Conservation (phyloP, 1,140 invertebrate genomes). For the Mercenaria mercenaria region DNA sequence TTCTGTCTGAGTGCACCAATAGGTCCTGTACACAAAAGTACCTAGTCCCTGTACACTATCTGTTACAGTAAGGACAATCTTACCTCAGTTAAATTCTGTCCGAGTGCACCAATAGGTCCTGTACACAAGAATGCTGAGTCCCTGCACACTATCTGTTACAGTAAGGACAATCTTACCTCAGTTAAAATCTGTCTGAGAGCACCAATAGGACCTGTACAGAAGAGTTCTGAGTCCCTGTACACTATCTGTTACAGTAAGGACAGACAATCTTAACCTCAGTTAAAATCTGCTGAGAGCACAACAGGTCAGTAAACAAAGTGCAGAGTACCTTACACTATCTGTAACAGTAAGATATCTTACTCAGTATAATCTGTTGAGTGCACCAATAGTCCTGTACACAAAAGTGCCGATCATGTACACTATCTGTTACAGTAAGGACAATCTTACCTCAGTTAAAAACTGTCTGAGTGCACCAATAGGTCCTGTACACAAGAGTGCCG, state of each 20-base stretch:
- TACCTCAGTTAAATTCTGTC: conserved; percentile 32
- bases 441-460: conserved; percentile 34
- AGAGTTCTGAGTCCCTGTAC: conserved; percentile 35
- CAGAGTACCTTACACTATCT: conserved; percentile 45
- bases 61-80: too few species aligned
- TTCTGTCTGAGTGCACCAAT: too few species aligned
- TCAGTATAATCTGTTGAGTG: too few species aligned
- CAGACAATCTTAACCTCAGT: too few species aligned
- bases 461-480: conserved; percentile 4
- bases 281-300: background rate
- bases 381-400: too few species aligned
- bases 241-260: too few species aligned
- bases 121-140: conserved; percentile 13
- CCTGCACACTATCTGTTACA: conserved; percentile 43
- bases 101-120: conserved; percentile 16
- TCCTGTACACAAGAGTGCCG: conserved; percentile 9
- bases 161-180: conserved; percentile 11
- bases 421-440: too few species aligned
- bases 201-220: conserved; percentile 44
- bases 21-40: too few species aligned
- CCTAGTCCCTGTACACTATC: too few species aligned
- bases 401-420: too few species aligned
- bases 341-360: too few species aligned
- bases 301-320: background rate
- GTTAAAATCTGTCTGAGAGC: background rate